Percentiles rank a stretch among this genome's conserved stretches.
Evolutionary conservation across 2,888 invertebrate genomes (phyloP).

Genomic region (Apotomis turbidana): DNA sequence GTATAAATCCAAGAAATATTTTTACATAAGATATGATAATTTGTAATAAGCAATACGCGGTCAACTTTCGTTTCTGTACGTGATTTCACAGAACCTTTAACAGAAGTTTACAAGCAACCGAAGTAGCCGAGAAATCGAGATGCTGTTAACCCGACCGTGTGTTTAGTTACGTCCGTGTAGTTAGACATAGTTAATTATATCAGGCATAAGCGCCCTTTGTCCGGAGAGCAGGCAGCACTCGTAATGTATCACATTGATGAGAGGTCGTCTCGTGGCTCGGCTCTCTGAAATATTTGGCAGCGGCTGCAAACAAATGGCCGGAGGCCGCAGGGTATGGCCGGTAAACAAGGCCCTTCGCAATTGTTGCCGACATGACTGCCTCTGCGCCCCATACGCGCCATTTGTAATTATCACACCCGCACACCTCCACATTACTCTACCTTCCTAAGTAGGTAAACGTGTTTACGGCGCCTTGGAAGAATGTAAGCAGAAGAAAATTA

Average conservation of each 20-base stretch:
- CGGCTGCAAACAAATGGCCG: slow-evolving; percentile 31
- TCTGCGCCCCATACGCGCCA: slow-evolving; percentile 12
- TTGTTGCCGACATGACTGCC: slow-evolving; percentile 22
- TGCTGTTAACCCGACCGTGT: no score
- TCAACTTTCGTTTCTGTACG: no score
- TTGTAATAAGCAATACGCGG: no score
- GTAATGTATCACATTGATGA: slow-evolving; percentile 29
- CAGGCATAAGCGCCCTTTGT: slow-evolving; percentile 11
- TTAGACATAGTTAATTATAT: slow-evolving; percentile 9
- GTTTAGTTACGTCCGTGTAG: no score
- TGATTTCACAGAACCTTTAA: no score
- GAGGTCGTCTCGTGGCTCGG: slow-evolving; percentile 26
- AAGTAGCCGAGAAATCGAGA: no score
- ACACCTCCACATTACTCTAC: slow-evolving; percentile 25
- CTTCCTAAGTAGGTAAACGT: slow-evolving; percentile 18
- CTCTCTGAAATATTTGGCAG: slow-evolving; percentile 33
- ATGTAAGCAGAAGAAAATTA: no score
- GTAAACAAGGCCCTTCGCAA: slow-evolving; percentile 21
- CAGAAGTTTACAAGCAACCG: no score
- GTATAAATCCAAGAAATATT: no score
- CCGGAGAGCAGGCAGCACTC: neutral
- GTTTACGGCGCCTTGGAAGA: neutral
- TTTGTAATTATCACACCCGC: slow-evolving; percentile 31
- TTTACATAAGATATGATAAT: no score
- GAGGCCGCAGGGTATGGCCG: slow-evolving; percentile 16